phyloP scores from a whole-genome alignment of 2,888 invertebrate genomes.

The Brachypalpus laphriformis region DNA sequence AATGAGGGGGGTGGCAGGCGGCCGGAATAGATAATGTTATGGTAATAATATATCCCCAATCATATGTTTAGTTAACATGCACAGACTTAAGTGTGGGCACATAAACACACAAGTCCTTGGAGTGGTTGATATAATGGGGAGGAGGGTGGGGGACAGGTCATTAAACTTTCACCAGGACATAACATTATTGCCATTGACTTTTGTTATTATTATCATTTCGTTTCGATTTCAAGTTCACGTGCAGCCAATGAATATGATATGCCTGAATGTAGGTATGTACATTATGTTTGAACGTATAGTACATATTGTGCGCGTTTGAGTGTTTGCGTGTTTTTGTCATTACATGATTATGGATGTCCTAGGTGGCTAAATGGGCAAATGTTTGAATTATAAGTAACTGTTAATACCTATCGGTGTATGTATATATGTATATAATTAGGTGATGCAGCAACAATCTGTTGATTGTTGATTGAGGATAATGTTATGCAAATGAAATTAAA shows the following conservation, averaged over 20 bases:
- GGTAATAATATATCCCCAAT: slow-evolving; percentile 74
- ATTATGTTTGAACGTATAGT: neutral
- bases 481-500: slow-evolving; percentile 74
- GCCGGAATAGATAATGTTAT: slow-evolving; percentile 71
- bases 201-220: slow-evolving; percentile 72
- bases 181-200: slow-evolving; percentile 75
- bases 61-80: slow-evolving; percentile 73
- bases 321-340: slow-evolving; percentile 62
- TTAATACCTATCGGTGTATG: slow-evolving; percentile 18
- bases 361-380: slow-evolving; percentile 61
- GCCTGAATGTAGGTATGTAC: neutral
- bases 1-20: slow-evolving; percentile 51
- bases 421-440: slow-evolving; percentile 55
- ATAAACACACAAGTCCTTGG: slow-evolving; percentile 39
- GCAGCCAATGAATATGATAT: slow-evolving; percentile 60
- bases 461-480: slow-evolving; percentile 73
- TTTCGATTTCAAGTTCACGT: slow-evolving; percentile 74
- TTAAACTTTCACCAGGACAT: slow-evolving; percentile 75
- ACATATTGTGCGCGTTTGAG: neutral
- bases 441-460: slow-evolving; percentile 73
- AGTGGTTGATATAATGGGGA: neutral
- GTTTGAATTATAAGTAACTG: slow-evolving; percentile 67
- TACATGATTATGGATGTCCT: slow-evolving; percentile 69
- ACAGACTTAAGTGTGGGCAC: slow-evolving; percentile 54
- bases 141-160: slow-evolving; percentile 50